Percentiles rank a stretch among this genome's conserved stretches.
Conservation (phyloP, 2,113 vertebrate species). For the Notothenia rossii region DNA sequence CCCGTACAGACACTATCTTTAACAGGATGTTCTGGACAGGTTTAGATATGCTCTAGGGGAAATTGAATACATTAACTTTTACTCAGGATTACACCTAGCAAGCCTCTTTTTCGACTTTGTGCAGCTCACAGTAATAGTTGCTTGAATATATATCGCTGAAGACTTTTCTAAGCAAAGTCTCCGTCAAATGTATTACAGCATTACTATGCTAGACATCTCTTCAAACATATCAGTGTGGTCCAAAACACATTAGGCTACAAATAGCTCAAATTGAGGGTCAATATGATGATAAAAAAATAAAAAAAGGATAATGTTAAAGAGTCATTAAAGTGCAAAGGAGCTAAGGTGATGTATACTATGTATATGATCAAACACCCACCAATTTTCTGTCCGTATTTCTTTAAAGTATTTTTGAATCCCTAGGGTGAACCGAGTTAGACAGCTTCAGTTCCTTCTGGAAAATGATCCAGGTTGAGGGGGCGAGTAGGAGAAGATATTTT, state of each 20-base stretch:
- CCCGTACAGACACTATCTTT: not conserved
- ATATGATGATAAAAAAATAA: no score
- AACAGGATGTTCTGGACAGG: not conserved
- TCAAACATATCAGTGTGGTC: not conserved
- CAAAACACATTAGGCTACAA: not conserved
- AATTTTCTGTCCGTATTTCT: no score
- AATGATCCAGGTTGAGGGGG: no score
- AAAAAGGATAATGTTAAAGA: no score
- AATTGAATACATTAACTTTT: not conserved
- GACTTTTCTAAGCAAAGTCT: slow-evolving; percentile 5
- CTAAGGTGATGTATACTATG: no score
- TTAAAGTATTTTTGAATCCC: no score
- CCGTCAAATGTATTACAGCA: slow-evolving; percentile 1
- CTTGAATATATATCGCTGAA: not conserved
- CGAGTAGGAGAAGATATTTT: no score
- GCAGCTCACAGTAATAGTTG: not conserved
- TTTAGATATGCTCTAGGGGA: not conserved
- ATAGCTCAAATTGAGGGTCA: not conserved
- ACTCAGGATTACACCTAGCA: not conserved
- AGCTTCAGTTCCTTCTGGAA: no score
- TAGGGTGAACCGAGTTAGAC: no score
- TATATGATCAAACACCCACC: no score
- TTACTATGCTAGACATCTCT: not conserved
- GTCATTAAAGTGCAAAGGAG: no score
- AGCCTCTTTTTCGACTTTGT: not conserved